These are phyloP conservation scores for Antechinus stuartii DNA, from an alignment of 2,113 vertebrate genomes.

Conservation along the genomic window DNA sequence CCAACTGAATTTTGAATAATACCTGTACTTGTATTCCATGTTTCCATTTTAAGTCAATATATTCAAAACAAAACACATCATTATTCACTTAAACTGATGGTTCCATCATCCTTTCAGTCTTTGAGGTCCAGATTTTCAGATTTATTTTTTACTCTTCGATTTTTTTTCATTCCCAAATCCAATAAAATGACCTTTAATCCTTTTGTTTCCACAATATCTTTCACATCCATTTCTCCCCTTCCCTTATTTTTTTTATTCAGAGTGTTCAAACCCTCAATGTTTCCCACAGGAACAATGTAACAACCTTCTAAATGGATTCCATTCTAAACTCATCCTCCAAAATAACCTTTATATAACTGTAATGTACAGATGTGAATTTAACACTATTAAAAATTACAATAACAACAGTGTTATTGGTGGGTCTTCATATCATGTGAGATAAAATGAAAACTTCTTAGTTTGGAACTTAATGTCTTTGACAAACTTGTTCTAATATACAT, in stretches of 20 bases:
- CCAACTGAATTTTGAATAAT: background rate
- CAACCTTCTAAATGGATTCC: background rate
- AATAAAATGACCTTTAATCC: background rate
- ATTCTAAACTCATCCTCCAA: background rate
- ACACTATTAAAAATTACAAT: background rate
- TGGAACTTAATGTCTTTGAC: background rate
- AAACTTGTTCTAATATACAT: background rate
- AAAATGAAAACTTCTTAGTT: background rate
- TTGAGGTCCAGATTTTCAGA: background rate
- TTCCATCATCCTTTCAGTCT: background rate
- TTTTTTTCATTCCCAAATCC: background rate
- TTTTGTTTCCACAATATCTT: background rate
- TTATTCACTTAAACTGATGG: background rate
- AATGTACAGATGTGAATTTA: background rate
- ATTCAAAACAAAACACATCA: background rate
- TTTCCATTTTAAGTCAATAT: background rate
- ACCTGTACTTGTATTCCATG: background rate
- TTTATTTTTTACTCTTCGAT: background rate
- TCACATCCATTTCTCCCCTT: background rate
- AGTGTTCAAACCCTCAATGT: background rate
- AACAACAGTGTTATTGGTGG: background rate
- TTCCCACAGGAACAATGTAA: background rate
- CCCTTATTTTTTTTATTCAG: background rate
- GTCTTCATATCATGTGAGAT: background rate
- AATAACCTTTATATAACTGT: background rate